Evolutionary conservation across 2,797 vertebrate genomes (phyloP).

Genomic region (Sciurus vulgaris): DNA sequence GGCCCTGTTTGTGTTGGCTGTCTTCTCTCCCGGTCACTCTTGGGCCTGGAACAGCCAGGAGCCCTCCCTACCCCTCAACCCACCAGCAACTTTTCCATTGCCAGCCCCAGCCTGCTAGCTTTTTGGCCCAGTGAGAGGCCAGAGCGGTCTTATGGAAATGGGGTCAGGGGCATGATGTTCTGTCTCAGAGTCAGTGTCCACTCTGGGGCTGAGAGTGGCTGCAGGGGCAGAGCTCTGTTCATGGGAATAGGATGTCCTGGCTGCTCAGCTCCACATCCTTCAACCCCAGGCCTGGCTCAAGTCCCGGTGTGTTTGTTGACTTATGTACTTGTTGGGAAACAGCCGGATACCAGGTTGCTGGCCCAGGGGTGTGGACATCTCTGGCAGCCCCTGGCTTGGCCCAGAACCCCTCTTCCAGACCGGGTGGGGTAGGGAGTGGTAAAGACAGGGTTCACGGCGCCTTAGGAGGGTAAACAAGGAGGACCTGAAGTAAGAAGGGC

Average conservation of each 20-base stretch:
- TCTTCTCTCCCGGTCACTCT: slow-evolving; percentile 59
- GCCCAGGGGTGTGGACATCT: slow-evolving; percentile 50
- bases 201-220: background rate
- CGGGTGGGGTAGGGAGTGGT: slow-evolving; percentile 9
- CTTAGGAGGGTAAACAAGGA: slow-evolving; percentile 16
- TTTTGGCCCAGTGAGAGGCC: background rate
- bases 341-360: slow-evolving; percentile 32
- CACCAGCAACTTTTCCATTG: slow-evolving; percentile 51
- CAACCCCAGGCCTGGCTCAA: background rate
- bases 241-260: background rate
- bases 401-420: slow-evolving; percentile 41
- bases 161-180: background rate
- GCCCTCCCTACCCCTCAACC: background rate
- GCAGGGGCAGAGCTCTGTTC: background rate
- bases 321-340: slow-evolving; percentile 58
- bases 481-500: background rate
- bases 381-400: slow-evolving; percentile 58
- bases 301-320: slow-evolving; percentile 64
- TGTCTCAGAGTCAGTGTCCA: background rate
- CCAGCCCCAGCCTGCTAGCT: background rate
- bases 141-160: slow-evolving; percentile 18
- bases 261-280: background rate
- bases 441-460: slow-evolving; percentile 18
- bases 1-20: slow-evolving; percentile 64
- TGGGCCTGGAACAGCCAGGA: slow-evolving; percentile 31